A percentile compares a stretch with the other conserved stretches of the same genome.
These are phyloP conservation scores for Ceuthmochares aereus DNA, from an alignment of 2,113 vertebrate genomes.

Conservation along the genomic window DNA sequence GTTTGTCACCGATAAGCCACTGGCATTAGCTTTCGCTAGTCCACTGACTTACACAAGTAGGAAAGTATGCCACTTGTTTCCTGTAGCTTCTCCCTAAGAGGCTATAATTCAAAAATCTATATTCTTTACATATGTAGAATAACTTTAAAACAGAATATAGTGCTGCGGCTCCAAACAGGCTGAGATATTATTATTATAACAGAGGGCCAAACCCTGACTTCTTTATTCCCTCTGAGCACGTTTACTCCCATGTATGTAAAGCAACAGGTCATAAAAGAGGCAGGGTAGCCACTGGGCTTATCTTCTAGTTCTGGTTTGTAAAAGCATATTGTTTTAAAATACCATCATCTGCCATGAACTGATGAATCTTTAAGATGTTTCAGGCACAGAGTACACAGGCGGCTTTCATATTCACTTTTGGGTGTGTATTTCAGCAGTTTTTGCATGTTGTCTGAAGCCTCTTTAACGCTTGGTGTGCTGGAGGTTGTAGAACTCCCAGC, in stretches of 20 bases:
- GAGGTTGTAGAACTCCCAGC: neutral
- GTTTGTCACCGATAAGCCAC: neutral
- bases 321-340: neutral
- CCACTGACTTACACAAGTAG: neutral
- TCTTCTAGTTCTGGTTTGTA: neutral
- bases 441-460: neutral
- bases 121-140: neutral
- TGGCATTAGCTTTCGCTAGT: neutral
- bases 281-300: neutral
- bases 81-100: neutral
- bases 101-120: neutral
- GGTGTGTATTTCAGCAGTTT: neutral
- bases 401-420: neutral
- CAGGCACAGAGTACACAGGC: neutral
- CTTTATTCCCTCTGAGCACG: neutral
- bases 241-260: neutral
- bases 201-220: neutral
- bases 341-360: neutral
- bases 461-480: slow-evolving; percentile 8
- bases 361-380: neutral
- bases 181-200: neutral
- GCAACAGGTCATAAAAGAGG: neutral
- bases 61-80: slow-evolving; percentile 8
- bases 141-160: neutral
- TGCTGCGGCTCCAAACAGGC: neutral